Percentiles rank a stretch among this genome's conserved stretches.
Conservation (phyloP, 2,797 vertebrate species). For the Acropternis orthonyx region DNA sequence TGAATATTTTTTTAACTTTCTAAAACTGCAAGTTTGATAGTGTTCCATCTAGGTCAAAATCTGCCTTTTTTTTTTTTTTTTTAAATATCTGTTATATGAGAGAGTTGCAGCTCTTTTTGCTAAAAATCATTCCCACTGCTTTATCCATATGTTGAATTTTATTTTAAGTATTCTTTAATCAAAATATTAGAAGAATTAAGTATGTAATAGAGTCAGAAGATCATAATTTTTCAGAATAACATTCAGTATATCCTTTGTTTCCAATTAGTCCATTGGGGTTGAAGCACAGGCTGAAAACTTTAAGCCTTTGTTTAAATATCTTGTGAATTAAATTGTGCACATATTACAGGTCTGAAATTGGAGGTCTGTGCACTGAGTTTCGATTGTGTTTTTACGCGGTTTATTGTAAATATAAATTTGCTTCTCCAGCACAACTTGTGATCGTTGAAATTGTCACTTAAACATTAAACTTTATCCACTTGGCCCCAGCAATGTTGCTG, state of each 20-base stretch:
- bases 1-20: not conserved
- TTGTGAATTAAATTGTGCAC: not conserved
- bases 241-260: not conserved
- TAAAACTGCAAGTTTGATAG: not conserved
- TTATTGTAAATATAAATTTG: not conserved
- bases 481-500: not conserved
- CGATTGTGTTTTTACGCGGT: not conserved
- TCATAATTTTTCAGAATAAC: not conserved
- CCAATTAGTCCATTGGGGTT: not conserved
- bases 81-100: not conserved
- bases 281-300: not conserved
- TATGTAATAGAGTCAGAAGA: not conserved
- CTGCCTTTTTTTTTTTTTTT: not conserved
- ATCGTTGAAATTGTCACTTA: not conserved
- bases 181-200: not conserved
- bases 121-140: not conserved
- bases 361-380: not conserved
- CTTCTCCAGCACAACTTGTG: not conserved
- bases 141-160: not conserved
- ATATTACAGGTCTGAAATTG: not conserved
- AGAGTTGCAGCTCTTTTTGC: not conserved
- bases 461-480: not conserved
- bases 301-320: not conserved
- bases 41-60: slow-evolving; percentile 34
- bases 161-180: not conserved